Conservation (phyloP, 1,140 invertebrate species). For the Episyrphus balteatus region DNA sequence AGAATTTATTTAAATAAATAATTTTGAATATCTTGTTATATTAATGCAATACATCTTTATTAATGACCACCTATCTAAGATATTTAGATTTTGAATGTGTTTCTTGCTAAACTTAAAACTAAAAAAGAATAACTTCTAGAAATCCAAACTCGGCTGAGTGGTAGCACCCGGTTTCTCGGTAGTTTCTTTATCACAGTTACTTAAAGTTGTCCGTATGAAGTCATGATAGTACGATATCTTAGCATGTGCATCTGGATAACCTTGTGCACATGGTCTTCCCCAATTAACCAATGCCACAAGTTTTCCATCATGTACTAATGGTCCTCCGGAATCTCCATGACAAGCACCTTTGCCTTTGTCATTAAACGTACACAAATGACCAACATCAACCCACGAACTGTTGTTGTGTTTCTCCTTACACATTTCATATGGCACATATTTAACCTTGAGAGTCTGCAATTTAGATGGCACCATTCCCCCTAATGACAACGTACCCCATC, state of each 20-base stretch:
- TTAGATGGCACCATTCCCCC: conserved; percentile 25
- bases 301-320: conserved; percentile 35
- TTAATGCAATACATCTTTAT: too few species aligned
- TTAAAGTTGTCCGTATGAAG: conserved; percentile 33
- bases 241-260: conserved; percentile 43
- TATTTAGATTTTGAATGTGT: too few species aligned
- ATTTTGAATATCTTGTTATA: too few species aligned
- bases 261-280: conserved; percentile 42
- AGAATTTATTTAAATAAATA: too few species aligned
- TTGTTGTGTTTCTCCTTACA: conserved; percentile 27
- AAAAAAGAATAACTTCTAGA: too few species aligned
- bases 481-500: conserved; percentile 41
- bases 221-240: conserved; percentile 36
- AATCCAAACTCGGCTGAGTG: too few species aligned
- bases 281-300: conserved; percentile 45
- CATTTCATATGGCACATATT: conserved; percentile 22
- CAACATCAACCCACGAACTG: conserved; percentile 25
- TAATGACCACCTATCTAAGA: too few species aligned
- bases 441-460: conserved; percentile 30
- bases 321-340: conserved; percentile 41
- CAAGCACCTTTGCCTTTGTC: conserved; percentile 46
- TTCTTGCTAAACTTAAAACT: too few species aligned
- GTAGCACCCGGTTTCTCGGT: too few species aligned
- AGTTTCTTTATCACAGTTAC: neutral
- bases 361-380: conserved; percentile 50